phyloP scores from a whole-genome alignment of 2,797 vertebrate genomes.

The Poliocrania exsul region DNA sequence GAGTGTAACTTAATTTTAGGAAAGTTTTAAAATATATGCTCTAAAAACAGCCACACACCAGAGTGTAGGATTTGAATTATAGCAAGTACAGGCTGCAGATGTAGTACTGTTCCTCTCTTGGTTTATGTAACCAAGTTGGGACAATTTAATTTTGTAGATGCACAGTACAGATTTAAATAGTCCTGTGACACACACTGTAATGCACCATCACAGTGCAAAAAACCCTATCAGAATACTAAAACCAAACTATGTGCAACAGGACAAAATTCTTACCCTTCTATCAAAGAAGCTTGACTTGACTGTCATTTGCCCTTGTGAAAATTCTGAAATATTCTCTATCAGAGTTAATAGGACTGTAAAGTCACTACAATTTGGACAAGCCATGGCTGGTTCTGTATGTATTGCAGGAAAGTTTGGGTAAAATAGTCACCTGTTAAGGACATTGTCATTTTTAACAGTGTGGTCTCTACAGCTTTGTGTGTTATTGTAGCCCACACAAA shows the following conservation, averaged over 20 bases:
- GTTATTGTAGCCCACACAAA: neutral
- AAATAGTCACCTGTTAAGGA: neutral
- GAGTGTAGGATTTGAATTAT: neutral
- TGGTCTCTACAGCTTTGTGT: neutral
- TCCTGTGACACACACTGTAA: neutral
- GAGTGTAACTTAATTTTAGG: neutral
- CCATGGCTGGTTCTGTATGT: rapidly evolving
- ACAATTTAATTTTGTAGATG: neutral
- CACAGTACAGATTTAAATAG: neutral
- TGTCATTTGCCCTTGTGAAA: neutral
- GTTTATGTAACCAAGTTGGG: neutral
- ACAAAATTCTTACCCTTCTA: neutral
- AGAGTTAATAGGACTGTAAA: neutral
- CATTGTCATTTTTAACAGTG: neutral
- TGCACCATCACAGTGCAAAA: neutral
- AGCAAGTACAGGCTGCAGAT: neutral
- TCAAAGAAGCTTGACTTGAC: rapidly evolving
- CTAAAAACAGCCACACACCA: neutral
- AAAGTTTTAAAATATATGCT: neutral
- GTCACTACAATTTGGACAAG: neutral
- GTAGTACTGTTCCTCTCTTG: neutral
- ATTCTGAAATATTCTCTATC: neutral
- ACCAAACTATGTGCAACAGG: rapidly evolving
- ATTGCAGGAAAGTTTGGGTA: neutral
- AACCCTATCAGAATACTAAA: neutral